Base-by-base conservation (phyloP, 2,888 invertebrate species). In the Xiphydria camelus region DNA sequence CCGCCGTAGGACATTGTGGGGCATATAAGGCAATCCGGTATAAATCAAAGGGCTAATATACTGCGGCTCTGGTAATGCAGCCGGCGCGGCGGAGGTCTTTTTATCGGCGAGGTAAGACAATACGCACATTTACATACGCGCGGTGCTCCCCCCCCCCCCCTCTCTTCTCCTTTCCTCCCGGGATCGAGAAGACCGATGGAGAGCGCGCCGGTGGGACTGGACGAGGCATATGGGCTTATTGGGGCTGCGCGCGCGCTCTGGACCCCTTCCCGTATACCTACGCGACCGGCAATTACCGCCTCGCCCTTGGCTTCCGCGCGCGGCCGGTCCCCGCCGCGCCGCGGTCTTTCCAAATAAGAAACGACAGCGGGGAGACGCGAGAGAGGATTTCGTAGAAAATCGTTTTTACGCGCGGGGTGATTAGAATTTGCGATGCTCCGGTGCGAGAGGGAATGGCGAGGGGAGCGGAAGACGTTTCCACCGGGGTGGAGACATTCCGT, bases 1-100 rank as follows among this genome's bases (percentile, higher is more conserved):
- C n/a, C n/a, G n/a, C n/a, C n/a, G n/a, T n/a, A n/a, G n/a, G n/a
- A 64, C 64, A 63, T 67, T 68, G 68, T 64, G 62, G 64, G 59
- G 63, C 68, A 66, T 70, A 72, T 68, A 71, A 68, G 70, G 70
- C 61, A 61, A 68, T 66, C 62, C 64, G 62, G 65, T 61, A 72
- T 72, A 72, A 73, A 73, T 73, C 73, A 73, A 73, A 73, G 70
- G 62, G 64, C 70, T 72, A 73, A 72, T 72, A 71, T 67, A 68
- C 66, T 62, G 61, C 64, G 44, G 42, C 50, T 35, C 52, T 61
- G 63, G 66, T 66, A 70, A 69, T 65, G 65, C 66, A 62, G 64
- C 65, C 65, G 56, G 55, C 56, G 53, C 58, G 62, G 59, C 60
- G 65, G 61, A 64, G 64, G 62, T 67, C 68, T 71, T 68, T 71